Evolutionary conservation across 1,140 invertebrate genomes (phyloP).

Genomic region (Microplitis demolitor): DNA sequence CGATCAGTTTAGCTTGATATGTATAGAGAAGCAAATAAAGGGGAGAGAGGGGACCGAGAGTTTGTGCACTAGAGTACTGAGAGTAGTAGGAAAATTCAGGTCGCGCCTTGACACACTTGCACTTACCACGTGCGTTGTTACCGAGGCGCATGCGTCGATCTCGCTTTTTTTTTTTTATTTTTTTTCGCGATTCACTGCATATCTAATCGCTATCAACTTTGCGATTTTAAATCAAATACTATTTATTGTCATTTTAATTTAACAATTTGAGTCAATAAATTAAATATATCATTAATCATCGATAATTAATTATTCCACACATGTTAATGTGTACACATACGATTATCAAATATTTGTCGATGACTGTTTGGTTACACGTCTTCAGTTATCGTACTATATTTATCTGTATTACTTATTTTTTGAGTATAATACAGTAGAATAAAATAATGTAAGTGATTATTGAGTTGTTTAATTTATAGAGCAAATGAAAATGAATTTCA

Average conservation of each 20-base stretch:
- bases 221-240: neutral
- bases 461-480: too few relatives aligned
- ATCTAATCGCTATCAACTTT: neutral
- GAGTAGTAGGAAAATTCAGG: slow-evolving; percentile 60
- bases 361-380: too few relatives aligned
- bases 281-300: too few relatives aligned
- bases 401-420: too few relatives aligned
- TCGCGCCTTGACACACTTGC: slow-evolving; percentile 63
- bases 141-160: slow-evolving; percentile 48
- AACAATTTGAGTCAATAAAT: too few relatives aligned
- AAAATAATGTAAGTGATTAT: too few relatives aligned
- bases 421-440: too few relatives aligned
- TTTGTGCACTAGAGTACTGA: slow-evolving; percentile 24
- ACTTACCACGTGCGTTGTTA: slow-evolving; percentile 60
- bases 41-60: slow-evolving; percentile 24
- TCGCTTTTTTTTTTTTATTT: slow-evolving; percentile 19
- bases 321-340: too few relatives aligned
- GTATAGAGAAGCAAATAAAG: slow-evolving; percentile 25
- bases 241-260: too few relatives aligned
- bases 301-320: too few relatives aligned
- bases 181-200: neutral
- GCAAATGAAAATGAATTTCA: neutral
- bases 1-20: neutral
- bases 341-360: too few relatives aligned
- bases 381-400: too few relatives aligned